Percentiles rank a stretch among this genome's conserved stretches.
These are phyloP conservation scores for Bubo bubo DNA, from an alignment of 2,113 vertebrate genomes.

Conservation along the genomic window DNA sequence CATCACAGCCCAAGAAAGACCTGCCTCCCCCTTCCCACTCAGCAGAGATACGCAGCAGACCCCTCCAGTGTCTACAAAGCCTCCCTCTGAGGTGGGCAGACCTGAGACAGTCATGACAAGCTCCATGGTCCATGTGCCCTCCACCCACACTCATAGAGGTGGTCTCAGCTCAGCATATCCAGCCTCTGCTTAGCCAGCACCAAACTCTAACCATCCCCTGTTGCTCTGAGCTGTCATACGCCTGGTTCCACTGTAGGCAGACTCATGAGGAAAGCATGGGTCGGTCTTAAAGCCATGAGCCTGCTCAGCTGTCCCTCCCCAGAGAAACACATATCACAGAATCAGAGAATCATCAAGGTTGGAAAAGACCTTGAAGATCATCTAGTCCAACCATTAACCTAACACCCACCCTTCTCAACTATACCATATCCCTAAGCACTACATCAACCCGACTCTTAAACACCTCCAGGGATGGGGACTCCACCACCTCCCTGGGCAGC, in stretches of 20 bases:
- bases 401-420: too few species aligned
- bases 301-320: neutral
- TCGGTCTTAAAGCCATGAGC: neutral
- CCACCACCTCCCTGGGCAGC: too few species aligned
- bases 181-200: neutral
- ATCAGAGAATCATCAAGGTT: too few species aligned
- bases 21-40: neutral
- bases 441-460: too few species aligned
- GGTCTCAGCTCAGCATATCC: neutral
- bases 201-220: neutral
- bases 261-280: fast-evolving
- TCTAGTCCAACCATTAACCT: too few species aligned
- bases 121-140: neutral
- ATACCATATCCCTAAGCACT: too few species aligned
- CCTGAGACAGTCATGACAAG: neutral
- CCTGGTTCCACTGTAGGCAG: neutral
- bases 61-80: neutral
- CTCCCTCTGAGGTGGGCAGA: neutral
- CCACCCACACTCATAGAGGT: fast-evolving
- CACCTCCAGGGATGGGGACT: too few species aligned
- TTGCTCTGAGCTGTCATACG: neutral
- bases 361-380: too few species aligned
- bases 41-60: neutral
- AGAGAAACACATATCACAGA: neutral
- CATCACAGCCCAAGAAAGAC: fast-evolving